These are phyloP conservation scores for Trididemnum miniatum DNA, from an alignment of 23 tunicate species.

Conservation along the genomic window DNA sequence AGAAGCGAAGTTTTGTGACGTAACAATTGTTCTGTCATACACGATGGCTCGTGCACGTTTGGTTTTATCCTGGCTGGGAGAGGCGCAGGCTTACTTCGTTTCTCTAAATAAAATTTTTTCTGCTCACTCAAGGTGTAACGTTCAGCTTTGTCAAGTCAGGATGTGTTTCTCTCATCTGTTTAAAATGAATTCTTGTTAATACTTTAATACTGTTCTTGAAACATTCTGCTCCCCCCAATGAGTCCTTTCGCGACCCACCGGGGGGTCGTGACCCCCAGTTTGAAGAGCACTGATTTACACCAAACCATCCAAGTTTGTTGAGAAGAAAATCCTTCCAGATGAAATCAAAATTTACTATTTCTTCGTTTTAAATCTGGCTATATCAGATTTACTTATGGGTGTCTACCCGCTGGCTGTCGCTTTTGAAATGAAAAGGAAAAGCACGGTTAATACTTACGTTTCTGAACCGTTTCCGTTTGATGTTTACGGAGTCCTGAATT, in stretches of 20 bases:
- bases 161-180: not conserved
- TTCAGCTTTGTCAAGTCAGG: not conserved
- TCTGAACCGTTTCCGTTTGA: not conserved
- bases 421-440: not conserved
- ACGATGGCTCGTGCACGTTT: no score
- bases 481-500: not conserved
- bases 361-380: not conserved
- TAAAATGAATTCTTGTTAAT: not conserved
- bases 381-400: conserved; percentile 12
- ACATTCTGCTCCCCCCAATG: no score
- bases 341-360: not conserved
- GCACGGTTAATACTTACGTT: not conserved
- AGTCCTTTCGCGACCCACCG: no score
- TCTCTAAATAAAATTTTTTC: no score
- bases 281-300: no score
- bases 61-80: no score
- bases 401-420: not conserved
- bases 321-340: not conserved
- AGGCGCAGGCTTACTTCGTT: no score
- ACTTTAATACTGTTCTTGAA: no score
- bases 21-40: no score
- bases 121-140: no score
- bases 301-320: not conserved
- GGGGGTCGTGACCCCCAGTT: no score
- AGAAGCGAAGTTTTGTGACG: no score